Conservation (phyloP, 2,113 vertebrate genomes). For the Felis catus region F.catus_Fca126_mat1.0 CM031419.1:68377501-68378000, state of each 20-base stretch:
- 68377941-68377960: not conserved
- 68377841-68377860: not conserved
- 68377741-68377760: not conserved
- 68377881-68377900: not conserved
- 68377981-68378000: not conserved
- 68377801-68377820: not conserved
- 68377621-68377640: not conserved
- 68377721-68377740: not conserved
- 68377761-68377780: not conserved
- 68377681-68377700: not conserved
- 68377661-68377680: not conserved
- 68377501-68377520: not conserved
- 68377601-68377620: not conserved
- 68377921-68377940: not conserved
- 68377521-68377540: not conserved
- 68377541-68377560: not conserved
- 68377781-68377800: not conserved
- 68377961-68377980: rapidly evolving
- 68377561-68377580: not conserved
- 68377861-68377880: not conserved
- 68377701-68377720: not conserved
- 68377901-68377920: not conserved
- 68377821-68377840: not conserved
- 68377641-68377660: not conserved
- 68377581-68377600: not conserved